phyloP scores from a whole-genome alignment of 2,888 invertebrate genomes.

The Caenorhabditis angaria region DNA sequence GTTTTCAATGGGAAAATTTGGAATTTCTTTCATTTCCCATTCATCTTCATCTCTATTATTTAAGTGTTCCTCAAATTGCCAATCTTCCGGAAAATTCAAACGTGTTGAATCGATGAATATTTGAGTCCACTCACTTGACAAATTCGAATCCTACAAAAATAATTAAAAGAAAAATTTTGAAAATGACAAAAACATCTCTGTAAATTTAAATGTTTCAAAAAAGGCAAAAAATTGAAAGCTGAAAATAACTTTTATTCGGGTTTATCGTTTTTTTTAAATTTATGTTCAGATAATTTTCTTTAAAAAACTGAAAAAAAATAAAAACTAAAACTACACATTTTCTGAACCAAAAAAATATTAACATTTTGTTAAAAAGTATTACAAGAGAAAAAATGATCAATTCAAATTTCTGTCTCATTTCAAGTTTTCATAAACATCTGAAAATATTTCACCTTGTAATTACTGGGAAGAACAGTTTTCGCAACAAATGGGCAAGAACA shows the following conservation, averaged over 20 bases:
- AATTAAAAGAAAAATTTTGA: background rate
- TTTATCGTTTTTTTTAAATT: too few relatives aligned
- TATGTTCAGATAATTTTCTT: too few relatives aligned
- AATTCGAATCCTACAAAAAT: background rate
- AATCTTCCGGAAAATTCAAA: background rate
- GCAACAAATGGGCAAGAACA: background rate
- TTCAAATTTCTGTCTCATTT: too few relatives aligned
- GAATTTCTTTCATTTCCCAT: background rate
- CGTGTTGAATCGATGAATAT: background rate
- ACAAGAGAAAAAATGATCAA: too few relatives aligned
- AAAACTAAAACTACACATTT: too few relatives aligned
- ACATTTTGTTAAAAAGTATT: too few relatives aligned
- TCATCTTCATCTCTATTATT: background rate
- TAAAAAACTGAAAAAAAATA: too few relatives aligned
- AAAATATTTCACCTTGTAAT: background rate
- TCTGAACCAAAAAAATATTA: too few relatives aligned
- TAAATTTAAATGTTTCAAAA: too few relatives aligned
- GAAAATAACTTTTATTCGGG: too few relatives aligned
- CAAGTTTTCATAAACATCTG: too few relatives aligned
- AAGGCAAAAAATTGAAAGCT: too few relatives aligned
- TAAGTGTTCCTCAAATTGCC: background rate
- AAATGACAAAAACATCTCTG: background rate
- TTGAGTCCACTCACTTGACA: background rate
- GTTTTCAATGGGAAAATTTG: background rate
- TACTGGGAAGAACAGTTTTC: background rate